These are phyloP conservation scores for Ranitomeya imitator DNA, from an alignment of 2,113 vertebrate species.

Conservation along the genomic window DNA sequence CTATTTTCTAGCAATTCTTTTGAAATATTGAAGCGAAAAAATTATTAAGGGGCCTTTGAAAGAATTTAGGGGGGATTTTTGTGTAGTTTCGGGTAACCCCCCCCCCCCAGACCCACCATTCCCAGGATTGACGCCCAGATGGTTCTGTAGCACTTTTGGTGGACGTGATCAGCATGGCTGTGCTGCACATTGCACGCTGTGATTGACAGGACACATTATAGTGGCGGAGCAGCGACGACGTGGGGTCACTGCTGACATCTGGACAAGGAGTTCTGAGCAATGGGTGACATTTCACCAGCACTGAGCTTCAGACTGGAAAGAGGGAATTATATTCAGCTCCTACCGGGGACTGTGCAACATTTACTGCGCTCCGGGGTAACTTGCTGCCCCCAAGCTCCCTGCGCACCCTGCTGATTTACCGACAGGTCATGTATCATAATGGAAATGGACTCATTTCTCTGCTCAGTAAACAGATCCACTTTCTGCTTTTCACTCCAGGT, in stretches of 20 bases:
- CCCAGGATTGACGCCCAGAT: background rate
- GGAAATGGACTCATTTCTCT: too few species aligned
- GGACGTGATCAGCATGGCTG: conserved; percentile 6
- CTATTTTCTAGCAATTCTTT: too few species aligned
- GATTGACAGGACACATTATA: conserved; percentile 1
- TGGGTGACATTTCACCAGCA: background rate
- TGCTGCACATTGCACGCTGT: background rate
- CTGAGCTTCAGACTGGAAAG: background rate
- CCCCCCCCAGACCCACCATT: background rate
- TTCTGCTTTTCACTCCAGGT: too few species aligned
- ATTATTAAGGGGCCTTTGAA: too few species aligned
- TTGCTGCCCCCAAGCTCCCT: background rate
- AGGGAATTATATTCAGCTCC: background rate
- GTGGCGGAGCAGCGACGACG: background rate
- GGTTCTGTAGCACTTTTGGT: background rate
- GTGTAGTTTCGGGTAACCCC: background rate
- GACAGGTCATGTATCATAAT: background rate
- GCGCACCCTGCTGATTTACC: background rate
- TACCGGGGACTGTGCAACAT: background rate
- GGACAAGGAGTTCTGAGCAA: background rate
- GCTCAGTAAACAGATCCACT: too few species aligned
- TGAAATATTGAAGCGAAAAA: too few species aligned
- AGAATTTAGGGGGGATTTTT: background rate
- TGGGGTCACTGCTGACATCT: background rate
- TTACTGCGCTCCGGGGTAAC: background rate